Percentiles rank a stretch among this genome's conserved stretches.
These are phyloP conservation scores for Sialia sialis DNA, from an alignment of 2,113 vertebrate genomes.

Conservation along the genomic window DNA sequence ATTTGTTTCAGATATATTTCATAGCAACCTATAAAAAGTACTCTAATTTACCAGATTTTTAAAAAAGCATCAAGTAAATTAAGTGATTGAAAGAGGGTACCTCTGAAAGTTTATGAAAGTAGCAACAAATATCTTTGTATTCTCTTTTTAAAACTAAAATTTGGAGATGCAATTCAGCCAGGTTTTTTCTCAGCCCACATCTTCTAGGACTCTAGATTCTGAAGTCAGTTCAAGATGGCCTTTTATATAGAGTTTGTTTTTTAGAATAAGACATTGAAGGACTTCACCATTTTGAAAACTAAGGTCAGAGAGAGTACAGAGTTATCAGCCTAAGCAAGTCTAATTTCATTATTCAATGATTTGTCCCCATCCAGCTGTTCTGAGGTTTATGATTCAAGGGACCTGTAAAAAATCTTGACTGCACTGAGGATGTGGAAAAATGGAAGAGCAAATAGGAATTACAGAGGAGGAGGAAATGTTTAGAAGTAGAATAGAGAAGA, in stretches of 20 bases:
- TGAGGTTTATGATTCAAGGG: background rate
- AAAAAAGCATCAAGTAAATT: background rate
- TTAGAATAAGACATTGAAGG: background rate
- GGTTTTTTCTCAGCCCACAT: background rate
- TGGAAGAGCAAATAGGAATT: background rate
- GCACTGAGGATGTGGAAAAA: background rate
- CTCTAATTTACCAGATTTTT: background rate
- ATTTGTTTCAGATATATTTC: background rate
- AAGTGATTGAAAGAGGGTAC: background rate
- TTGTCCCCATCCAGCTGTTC: background rate
- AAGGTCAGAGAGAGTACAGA: background rate
- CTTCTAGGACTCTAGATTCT: background rate
- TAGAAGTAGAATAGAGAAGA: background rate
- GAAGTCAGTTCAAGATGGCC: background rate
- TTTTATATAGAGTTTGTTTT: background rate
- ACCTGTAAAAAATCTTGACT: background rate
- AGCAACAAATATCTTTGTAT: background rate
- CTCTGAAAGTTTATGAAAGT: background rate
- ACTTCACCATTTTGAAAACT: background rate
- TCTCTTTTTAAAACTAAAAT: background rate
- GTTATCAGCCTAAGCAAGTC: background rate
- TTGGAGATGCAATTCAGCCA: background rate
- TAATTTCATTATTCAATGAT: background rate
- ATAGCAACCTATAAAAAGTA: background rate
- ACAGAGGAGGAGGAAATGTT: background rate